Percentiles rank a stretch among this genome's conserved stretches.
Conservation (phyloP, 2,113 vertebrate genomes). For the Sylvicapra grimmia region DNA sequence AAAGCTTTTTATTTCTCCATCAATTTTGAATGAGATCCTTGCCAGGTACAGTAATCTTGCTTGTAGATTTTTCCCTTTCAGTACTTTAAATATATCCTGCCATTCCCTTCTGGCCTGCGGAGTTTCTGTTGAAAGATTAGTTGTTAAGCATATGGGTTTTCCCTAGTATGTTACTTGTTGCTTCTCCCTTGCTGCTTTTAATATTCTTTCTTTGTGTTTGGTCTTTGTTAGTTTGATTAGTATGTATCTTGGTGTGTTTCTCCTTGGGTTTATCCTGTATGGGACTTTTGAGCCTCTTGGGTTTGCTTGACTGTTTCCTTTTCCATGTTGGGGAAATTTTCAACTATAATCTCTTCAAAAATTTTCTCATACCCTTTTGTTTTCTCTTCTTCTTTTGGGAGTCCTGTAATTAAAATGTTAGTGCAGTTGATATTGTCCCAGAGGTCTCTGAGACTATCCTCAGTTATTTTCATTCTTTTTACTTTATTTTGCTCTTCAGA, state of each 20-base stretch:
- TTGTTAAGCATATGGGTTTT: neutral
- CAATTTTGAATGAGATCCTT: neutral
- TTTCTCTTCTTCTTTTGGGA: neutral
- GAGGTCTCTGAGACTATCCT: neutral
- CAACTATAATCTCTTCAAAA: neutral
- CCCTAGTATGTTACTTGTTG: neutral
- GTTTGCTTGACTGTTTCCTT: neutral
- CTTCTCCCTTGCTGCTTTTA: neutral
- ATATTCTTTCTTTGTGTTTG: neutral
- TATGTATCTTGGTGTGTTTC: neutral
- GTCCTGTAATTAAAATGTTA: neutral
- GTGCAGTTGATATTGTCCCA: neutral
- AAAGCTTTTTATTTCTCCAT: neutral
- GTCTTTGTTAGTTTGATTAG: neutral
- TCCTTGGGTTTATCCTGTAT: neutral
- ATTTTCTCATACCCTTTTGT: neutral
- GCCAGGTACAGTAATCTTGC: neutral
- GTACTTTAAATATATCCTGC: neutral
- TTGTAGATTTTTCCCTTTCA: neutral
- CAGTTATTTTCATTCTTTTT: neutral
- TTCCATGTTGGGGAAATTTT: neutral
- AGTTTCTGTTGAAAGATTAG: neutral
- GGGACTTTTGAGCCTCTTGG: neutral
- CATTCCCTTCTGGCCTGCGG: neutral
- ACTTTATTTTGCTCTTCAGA: neutral